Conservation (phyloP, 2,888 invertebrate species). For the Deilephila elpenor region DNA sequence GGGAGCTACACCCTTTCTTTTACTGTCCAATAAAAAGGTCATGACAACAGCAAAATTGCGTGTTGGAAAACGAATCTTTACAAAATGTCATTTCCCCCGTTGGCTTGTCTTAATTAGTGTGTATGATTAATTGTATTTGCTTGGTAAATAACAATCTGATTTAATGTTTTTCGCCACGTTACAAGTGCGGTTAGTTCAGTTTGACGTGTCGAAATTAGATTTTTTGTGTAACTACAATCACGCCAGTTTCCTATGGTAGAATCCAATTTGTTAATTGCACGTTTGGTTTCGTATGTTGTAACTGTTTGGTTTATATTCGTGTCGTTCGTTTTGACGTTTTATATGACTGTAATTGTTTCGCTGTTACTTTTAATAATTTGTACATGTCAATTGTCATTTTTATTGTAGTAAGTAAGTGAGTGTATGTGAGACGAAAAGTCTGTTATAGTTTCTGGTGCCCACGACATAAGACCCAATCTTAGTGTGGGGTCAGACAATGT, state of each 20-base stretch:
- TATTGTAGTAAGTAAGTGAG: too few relatives aligned
- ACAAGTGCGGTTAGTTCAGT: neutral
- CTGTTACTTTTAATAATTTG: too few relatives aligned
- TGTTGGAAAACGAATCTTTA: neutral
- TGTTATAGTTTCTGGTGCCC: too few relatives aligned
- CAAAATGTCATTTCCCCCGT: conserved; percentile 4
- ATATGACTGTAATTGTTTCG: too few relatives aligned
- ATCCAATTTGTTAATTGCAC: conserved; percentile 1
- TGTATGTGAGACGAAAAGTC: too few relatives aligned
- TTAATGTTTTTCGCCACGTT: neutral
- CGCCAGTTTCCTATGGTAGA: neutral
- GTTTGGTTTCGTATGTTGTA: neutral
- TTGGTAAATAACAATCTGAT: neutral
- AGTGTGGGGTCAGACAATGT: too few relatives aligned
- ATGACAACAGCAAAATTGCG: neutral
- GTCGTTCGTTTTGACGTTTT: neutral
- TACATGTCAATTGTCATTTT: too few relatives aligned
- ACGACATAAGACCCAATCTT: too few relatives aligned
- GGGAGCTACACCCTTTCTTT: neutral
- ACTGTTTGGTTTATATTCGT: neutral
- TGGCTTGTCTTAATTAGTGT: conserved; percentile 13
- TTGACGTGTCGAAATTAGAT: conserved; percentile 1
- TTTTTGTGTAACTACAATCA: neutral
- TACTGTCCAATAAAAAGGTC: neutral
- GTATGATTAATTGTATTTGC: conserved; percentile 15